phyloP scores from a whole-genome alignment of 2,113 vertebrate genomes.

The Struthio camelus region DNA sequence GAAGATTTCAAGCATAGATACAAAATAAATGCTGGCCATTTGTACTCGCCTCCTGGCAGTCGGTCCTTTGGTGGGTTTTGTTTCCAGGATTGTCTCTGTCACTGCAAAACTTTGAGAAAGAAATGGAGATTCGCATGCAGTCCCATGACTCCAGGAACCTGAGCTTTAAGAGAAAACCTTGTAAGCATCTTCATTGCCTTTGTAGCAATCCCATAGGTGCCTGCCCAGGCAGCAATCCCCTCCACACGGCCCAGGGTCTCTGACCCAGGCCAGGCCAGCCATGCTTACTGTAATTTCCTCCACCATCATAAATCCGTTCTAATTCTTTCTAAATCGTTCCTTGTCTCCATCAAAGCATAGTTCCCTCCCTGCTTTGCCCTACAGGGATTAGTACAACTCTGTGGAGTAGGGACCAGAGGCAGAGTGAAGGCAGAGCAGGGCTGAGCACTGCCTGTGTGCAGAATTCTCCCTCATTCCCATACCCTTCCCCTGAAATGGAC shows the following conservation, averaged over 20 bases:
- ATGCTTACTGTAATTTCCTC: neutral
- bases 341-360: neutral
- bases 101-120: neutral
- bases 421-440: neutral
- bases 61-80: neutral
- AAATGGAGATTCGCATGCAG: neutral
- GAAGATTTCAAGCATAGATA: neutral
- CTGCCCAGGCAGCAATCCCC: rapidly evolving
- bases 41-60: neutral
- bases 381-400: neutral
- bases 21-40: neutral
- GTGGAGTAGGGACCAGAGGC: neutral
- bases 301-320: slow-evolving; percentile 29
- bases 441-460: neutral
- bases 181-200: neutral
- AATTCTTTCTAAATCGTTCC: slow-evolving; percentile 41
- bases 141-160: neutral
- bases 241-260: neutral
- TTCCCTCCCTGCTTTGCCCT: neutral
- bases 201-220: neutral
- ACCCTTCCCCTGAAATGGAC: neutral
- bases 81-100: neutral
- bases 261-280: neutral
- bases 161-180: neutral
- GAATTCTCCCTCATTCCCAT: neutral